Conservation (phyloP, 2,113 vertebrate species). For the Spheniscus mendiculus region DNA sequence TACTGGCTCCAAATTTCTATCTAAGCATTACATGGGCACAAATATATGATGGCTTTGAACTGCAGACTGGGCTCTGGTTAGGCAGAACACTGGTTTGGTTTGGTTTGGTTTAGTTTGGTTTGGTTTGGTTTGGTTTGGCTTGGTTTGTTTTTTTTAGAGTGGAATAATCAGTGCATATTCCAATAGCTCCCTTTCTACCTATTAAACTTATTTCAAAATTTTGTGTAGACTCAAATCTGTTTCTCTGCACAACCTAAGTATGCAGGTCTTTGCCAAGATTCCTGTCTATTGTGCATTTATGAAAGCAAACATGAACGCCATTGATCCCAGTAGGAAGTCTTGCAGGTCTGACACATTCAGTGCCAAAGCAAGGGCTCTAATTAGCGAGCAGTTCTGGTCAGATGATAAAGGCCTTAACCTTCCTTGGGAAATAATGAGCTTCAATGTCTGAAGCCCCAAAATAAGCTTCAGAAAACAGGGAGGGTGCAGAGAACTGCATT, state of each 20-base stretch:
- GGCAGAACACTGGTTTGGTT: not conserved
- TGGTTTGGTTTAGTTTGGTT: not conserved
- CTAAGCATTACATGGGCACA: not conserved
- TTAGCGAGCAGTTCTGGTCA: conserved; percentile 74
- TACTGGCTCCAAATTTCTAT: not conserved
- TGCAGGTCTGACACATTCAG: conserved; percentile 69
- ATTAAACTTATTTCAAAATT: not conserved
- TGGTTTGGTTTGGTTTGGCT: too few relatives aligned
- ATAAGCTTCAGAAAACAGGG: conserved; percentile 55
- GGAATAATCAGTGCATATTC: not conserved
- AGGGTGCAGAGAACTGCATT: conserved; percentile 55
- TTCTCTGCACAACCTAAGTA: not conserved
- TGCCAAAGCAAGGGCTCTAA: conserved; percentile 76
- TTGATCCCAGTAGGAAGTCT: conserved; percentile 69
- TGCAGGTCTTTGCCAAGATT: not conserved
- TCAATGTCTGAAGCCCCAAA: conserved; percentile 68
- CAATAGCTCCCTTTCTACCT: not conserved
- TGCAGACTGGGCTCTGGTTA: not conserved
- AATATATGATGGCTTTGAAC: not conserved
- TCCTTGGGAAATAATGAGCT: conserved; percentile 71
- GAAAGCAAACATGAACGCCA: conserved; percentile 45
- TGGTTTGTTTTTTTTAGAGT: not conserved
- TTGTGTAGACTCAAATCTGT: not conserved
- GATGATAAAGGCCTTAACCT: conserved; percentile 39
- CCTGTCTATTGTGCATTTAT: conserved; percentile 6